Percentiles rank a stretch among this genome's conserved stretches.
phyloP scores from a whole-genome alignment of 2,888 invertebrate genomes.

The Punctoribates punctum region DNA sequence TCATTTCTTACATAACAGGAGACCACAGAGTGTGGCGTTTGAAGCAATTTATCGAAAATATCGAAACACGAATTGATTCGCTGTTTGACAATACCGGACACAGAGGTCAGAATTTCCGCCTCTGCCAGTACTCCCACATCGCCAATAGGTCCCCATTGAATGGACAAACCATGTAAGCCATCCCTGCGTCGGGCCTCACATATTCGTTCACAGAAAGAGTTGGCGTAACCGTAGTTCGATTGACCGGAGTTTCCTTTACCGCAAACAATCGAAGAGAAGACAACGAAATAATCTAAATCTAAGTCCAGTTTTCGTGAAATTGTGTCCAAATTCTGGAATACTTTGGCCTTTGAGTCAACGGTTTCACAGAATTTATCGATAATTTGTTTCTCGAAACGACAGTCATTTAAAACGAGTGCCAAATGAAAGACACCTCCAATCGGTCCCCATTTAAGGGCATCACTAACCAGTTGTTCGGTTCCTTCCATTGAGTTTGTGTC shows the following conservation, averaged over 20 bases:
- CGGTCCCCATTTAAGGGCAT: slow-evolving; percentile 65
- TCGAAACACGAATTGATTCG: slow-evolving; percentile 83
- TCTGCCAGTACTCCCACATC: slow-evolving; percentile 81
- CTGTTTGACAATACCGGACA: slow-evolving; percentile 92
- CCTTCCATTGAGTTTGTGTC: slow-evolving; percentile 69
- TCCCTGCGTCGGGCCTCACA: slow-evolving; percentile 76
- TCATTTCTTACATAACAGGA: slow-evolving; percentile 57
- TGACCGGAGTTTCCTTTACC: slow-evolving; percentile 95
- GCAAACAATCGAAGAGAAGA: slow-evolving; percentile 92
- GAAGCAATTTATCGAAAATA: slow-evolving; percentile 81
- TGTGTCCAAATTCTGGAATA: slow-evolving; percentile 72
- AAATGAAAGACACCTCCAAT: slow-evolving; percentile 88
- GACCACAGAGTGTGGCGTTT: slow-evolving; percentile 77
- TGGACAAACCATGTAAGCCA: slow-evolving; percentile 80
- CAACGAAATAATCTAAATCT: slow-evolving; percentile 81
- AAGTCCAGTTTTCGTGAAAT: slow-evolving; percentile 73
- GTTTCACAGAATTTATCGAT: slow-evolving; percentile 74
- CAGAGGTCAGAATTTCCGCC: slow-evolving; percentile 63
- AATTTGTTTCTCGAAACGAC: slow-evolving; percentile 77
- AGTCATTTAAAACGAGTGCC: slow-evolving; percentile 75
- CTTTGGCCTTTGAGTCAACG: slow-evolving; percentile 74
- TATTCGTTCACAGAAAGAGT: slow-evolving; percentile 94
- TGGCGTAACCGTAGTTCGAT: slow-evolving; percentile 87
- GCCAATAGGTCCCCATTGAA: slow-evolving; percentile 98
- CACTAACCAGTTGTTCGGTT: slow-evolving; percentile 64